Evolutionary conservation across 1,140 invertebrate genomes (phyloP), one percentile per base, ranked within the genome.

Genomic region (Grapholita molesta): DNA sequence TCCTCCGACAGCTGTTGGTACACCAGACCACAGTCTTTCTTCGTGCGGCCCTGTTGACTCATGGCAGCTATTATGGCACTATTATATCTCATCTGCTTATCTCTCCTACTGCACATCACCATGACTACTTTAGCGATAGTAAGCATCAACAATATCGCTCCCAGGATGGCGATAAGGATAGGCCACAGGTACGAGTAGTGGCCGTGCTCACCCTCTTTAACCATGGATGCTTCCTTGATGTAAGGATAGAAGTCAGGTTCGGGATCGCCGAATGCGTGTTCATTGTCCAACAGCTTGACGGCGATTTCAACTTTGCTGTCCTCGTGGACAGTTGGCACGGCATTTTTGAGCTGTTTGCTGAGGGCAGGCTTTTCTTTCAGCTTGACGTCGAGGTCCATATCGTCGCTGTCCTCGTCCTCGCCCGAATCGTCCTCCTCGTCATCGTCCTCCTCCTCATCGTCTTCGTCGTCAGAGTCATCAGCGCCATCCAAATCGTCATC

Each of bases 1-100:
- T 94, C 93, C 80, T 94, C 93, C 21, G 92, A 93, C 35, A 94
- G 81, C 76, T 93, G 93, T 76, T 94, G 93, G 82, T 94, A 94
- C 28, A 94, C 93, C 64, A 94, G 75, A 0, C 91, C 92, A 67
- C 92, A 92, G 77, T 92, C 92, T 73, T 91, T 92, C 83, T 91
- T 92, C 12, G 88, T 88, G 69, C 89, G 88, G 4, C 86, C 83
- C 2, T 73, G 75, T 38, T 89, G 77, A 67, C 82, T 90, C 86
- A 91, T 91, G 55, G 87, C 87, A 8, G 89, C 89, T 32, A 90
- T 88, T 73, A 91, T 88, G 80, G 89, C 88, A 83, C 76, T 93
- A 91, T 93, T 93, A 86, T 91, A 91, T 76, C 92, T 89, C 67
- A 93, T 89, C 71, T 93, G 92, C 73, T 92, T 91, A 65, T 88